Evolutionary conservation across 2,888 invertebrate species (phyloP).

Genomic region (Caenorhabditis uteleia): DNA sequence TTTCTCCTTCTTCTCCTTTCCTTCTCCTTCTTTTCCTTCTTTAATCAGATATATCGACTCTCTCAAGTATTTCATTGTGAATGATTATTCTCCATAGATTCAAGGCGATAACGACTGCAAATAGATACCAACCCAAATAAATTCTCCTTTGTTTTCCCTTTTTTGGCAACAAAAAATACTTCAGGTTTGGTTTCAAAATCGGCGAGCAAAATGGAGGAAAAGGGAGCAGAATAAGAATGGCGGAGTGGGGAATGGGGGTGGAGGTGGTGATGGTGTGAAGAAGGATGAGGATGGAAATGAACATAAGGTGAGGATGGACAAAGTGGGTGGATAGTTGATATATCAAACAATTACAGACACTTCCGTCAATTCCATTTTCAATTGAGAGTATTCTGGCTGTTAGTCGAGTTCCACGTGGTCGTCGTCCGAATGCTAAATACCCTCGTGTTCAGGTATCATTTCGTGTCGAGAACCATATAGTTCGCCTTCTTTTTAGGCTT

Average conservation of each 20-base stretch:
- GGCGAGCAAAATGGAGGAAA: slow-evolving; percentile 98
- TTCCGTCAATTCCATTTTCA: slow-evolving; percentile 68
- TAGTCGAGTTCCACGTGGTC: slow-evolving; percentile 72
- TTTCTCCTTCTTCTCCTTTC: too few relatives aligned
- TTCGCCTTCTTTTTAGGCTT: slow-evolving; percentile 65
- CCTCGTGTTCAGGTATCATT: slow-evolving; percentile 70
- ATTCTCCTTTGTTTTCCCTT: not conserved
- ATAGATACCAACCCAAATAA: slow-evolving; percentile 2
- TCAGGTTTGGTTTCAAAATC: slow-evolving; percentile 99
- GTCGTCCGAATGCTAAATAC: slow-evolving; percentile 73
- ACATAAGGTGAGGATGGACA: not conserved
- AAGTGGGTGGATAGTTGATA: not conserved
- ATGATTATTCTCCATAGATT: too few relatives aligned
- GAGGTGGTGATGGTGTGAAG: not conserved
- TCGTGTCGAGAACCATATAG: not conserved
- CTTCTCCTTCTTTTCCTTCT: too few relatives aligned
- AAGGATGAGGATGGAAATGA: slow-evolving; percentile 2
- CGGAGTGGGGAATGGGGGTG: slow-evolving; percentile 2
- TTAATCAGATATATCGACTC: too few relatives aligned
- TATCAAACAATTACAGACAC: slow-evolving; percentile 18
- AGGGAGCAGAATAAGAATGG: slow-evolving; percentile 78
- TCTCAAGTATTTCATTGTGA: too few relatives aligned
- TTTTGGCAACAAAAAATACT: slow-evolving; percentile 21
- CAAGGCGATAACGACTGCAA: too few relatives aligned
- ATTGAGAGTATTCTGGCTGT: slow-evolving; percentile 72